Evolutionary conservation across 1,140 invertebrate species (phyloP).

Genomic region (Diprion similis): DNA sequence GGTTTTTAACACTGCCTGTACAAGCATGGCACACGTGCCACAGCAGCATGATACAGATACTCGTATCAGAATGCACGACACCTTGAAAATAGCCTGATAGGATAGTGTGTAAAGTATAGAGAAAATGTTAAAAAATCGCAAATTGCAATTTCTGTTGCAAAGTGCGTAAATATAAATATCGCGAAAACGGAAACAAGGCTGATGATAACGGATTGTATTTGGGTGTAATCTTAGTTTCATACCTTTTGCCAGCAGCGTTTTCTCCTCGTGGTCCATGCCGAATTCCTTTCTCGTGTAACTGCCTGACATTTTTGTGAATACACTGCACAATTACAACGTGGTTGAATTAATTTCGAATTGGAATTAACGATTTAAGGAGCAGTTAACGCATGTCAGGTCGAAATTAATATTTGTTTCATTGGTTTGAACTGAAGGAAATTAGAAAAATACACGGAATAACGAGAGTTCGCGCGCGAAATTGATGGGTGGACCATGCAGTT

Average conservation of each 20-base stretch:
- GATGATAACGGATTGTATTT: background rate
- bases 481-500: background rate
- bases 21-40: too few species aligned
- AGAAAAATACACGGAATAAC: background rate
- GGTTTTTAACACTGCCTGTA: too few species aligned
- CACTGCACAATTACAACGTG: background rate
- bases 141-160: too few species aligned
- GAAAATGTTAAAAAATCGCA: too few species aligned
- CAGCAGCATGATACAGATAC: too few species aligned
- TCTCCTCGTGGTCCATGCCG: slow-evolving; percentile 49
- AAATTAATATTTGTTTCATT: background rate
- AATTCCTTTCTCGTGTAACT: slow-evolving; percentile 58
- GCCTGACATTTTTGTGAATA: slow-evolving; percentile 49
- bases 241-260: slow-evolving; percentile 55
- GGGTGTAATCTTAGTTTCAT: slow-evolving; percentile 17
- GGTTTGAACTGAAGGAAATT: background rate
- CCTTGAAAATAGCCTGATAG: too few species aligned
- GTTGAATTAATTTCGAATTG: background rate
- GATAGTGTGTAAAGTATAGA: too few species aligned
- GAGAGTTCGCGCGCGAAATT: background rate
- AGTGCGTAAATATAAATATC: too few species aligned
- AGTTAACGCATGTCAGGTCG: background rate
- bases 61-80: too few species aligned
- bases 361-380: background rate
- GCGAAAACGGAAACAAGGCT: background rate